Base-by-base conservation (phyloP, 2,888 invertebrate species). In the Rosalia funebris region DNA sequence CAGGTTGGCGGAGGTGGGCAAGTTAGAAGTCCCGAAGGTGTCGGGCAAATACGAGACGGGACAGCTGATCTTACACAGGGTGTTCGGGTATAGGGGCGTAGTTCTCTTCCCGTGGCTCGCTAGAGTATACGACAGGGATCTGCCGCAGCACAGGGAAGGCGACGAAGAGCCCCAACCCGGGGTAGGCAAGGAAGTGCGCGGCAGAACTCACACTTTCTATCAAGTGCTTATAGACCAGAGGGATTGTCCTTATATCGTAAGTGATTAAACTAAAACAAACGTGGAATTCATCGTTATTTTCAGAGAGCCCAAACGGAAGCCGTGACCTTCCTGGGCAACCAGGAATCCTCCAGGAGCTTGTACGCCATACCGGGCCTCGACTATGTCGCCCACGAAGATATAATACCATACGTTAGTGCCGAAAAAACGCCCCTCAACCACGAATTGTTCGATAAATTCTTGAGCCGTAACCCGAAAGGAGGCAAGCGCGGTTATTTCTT, bases 291-390 rank as follows among this genome's bases (percentile, higher is more conserved):
- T 36, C 9, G 7, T 37, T 48, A 58, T 39, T 34, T 52, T 60
- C 82, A 95, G 96, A 88, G 97, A 74, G 96, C 98, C n/a, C 98
- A 97, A 83, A 95, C 97, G 1, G 97, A 98, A 83, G 95, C 97
- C 2, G 98, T 98, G 0, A 98, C 98, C 0, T 98, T 98, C 82
- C 85, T 98, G 47, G 96, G 97, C 12, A 96, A 95, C 81, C 96
- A 96, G 81, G 96, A 97, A 79, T 95, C 95, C 11, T 95, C 94
- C 75, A 87, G 96, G 58, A 96, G 96, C 76, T 83, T 98, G 25
- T 98, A 98, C 81, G 96, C 97, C 0, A 96, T 98, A 75, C 97
- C 97, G 4, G 98, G 98, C 0, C 82, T 99, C 65, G 98, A 99
- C 83, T 99, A 98, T 81, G 98, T 98, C 7, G 95, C 96, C 0